Percentiles rank a stretch among this genome's conserved stretches.
Conservation (phyloP, 2,113 vertebrate genomes). For the Hippotragus niger region DNA sequence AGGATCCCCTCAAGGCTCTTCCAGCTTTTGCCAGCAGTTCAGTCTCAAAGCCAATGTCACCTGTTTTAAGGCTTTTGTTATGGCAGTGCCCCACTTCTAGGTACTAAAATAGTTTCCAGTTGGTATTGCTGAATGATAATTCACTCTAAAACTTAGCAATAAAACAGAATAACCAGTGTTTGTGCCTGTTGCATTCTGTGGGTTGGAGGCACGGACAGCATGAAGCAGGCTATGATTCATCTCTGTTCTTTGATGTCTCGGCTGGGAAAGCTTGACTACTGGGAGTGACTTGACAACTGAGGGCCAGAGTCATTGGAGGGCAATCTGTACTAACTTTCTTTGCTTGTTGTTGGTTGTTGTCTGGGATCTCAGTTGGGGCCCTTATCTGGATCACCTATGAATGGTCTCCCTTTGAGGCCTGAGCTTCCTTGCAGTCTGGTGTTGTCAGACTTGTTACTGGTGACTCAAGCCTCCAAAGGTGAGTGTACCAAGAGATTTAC, state of each 20-base stretch:
- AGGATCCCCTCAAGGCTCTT: background rate
- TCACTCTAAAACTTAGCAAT: background rate
- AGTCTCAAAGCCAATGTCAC: background rate
- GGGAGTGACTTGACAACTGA: background rate
- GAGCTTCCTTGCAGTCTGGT: background rate
- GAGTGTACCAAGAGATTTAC: background rate
- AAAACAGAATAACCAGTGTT: background rate
- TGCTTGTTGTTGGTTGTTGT: background rate
- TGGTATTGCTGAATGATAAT: background rate
- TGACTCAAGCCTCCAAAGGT: background rate
- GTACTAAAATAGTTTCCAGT: background rate
- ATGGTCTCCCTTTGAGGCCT: background rate
- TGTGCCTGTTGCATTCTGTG: background rate
- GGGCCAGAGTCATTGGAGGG: background rate
- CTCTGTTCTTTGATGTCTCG: background rate
- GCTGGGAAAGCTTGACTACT: background rate
- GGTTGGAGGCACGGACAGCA: background rate
- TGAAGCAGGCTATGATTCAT: background rate
- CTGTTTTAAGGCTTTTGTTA: background rate
- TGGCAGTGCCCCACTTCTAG: background rate
- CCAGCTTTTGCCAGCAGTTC: background rate
- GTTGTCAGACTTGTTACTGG: background rate
- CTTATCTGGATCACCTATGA: background rate
- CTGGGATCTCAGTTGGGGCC: background rate
- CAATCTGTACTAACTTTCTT: background rate